phyloP scores from a whole-genome alignment of 2,797 vertebrate species.

The Tamandua tetradactyla region DNA sequence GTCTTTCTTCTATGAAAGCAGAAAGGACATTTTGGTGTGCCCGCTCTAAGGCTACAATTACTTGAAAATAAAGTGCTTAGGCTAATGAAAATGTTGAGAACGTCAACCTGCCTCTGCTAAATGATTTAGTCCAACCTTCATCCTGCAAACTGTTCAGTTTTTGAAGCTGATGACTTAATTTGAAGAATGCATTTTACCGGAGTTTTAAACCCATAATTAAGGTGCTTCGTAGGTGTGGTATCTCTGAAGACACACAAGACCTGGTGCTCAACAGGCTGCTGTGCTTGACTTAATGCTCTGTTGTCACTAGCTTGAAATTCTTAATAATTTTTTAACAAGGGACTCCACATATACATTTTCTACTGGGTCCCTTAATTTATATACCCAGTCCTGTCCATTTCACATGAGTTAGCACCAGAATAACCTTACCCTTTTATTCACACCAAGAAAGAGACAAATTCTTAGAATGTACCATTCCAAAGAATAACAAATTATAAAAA shows the following conservation, averaged over 20 bases:
- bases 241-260: too few relatives aligned
- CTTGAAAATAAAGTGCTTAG: neutral
- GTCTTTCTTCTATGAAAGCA: neutral
- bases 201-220: neutral
- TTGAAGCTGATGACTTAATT: neutral
- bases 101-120: neutral
- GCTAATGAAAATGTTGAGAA: neutral
- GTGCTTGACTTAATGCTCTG: neutral
- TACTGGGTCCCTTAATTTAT: neutral
- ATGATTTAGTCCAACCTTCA: neutral
- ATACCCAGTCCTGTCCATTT: neutral
- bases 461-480: neutral
- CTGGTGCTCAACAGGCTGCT: neutral
- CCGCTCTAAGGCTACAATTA: neutral
- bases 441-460: neutral
- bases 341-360: neutral
- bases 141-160: neutral
- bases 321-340: neutral
- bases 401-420: neutral
- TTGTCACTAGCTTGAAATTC: neutral
- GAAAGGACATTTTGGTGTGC: neutral
- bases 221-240: neutral
- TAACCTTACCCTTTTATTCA: neutral
- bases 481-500: neutral
- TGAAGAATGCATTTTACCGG: neutral